Evolutionary conservation across 2,888 invertebrate species (phyloP).

Genomic region (Metallyticus violacea): DNA sequence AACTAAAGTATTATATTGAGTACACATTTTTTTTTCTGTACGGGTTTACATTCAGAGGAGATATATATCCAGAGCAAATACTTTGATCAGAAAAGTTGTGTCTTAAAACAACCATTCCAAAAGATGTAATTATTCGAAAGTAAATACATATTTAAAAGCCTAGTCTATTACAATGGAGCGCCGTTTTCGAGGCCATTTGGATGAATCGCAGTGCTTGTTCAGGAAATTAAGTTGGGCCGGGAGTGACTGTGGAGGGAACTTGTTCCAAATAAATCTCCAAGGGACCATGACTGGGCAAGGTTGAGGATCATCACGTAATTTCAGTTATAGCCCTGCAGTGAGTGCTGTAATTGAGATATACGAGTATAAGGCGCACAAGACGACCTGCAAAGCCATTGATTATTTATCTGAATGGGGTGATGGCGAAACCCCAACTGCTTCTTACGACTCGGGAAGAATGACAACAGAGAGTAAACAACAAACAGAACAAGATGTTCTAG

Average conservation of each 20-base stretch:
- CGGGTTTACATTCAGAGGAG: too few relatives aligned
- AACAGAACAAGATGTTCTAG: too few relatives aligned
- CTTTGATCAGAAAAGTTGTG: too few relatives aligned
- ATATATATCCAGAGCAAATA: too few relatives aligned
- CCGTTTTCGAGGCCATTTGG: background rate
- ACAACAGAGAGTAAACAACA: background rate
- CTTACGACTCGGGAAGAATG: background rate
- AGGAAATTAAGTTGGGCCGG: background rate
- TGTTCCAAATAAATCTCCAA: background rate
- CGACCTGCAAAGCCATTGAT: background rate
- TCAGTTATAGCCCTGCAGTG: background rate
- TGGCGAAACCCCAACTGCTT: background rate
- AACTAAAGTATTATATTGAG: too few relatives aligned
- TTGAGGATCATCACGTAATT: background rate
- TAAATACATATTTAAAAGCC: too few relatives aligned
- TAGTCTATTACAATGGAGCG: too few relatives aligned
- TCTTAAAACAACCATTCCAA: too few relatives aligned
- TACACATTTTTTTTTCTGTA: too few relatives aligned
- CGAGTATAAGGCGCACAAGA: background rate
- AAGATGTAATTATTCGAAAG: too few relatives aligned
- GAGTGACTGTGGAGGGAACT: background rate
- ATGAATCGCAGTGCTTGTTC: background rate
- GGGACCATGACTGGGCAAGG: background rate
- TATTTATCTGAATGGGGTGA: background rate
- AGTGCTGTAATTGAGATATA: background rate